Evolutionary conservation across 2,797 vertebrate species (phyloP).

Genomic region (Premnoplex brunnescens): DNA sequence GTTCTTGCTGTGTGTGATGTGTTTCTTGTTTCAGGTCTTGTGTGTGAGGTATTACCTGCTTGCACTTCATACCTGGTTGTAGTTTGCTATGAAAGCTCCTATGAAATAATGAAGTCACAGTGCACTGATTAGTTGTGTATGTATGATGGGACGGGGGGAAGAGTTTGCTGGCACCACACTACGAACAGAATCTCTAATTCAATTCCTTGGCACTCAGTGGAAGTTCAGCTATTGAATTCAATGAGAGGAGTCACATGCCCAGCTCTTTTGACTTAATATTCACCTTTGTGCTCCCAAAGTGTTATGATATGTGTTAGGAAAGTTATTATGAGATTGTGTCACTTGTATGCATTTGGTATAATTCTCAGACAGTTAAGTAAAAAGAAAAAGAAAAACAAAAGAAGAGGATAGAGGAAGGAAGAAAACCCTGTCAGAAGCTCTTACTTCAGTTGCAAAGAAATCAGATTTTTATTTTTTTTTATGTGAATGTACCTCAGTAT

Average conservation of each 20-base stretch:
- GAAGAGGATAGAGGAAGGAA: background rate
- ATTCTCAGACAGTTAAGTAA: background rate
- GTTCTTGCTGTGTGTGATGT: background rate
- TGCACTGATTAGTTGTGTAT: background rate
- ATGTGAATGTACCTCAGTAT: background rate
- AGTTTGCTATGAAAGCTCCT: background rate
- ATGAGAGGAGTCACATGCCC: fast-evolving
- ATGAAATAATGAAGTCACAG: background rate
- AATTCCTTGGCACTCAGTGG: background rate
- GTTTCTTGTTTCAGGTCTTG: background rate
- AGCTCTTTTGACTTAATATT: background rate
- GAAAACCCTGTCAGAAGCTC: background rate
- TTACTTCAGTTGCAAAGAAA: background rate
- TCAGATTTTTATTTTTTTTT: background rate
- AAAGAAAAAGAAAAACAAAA: background rate
- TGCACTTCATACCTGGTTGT: background rate
- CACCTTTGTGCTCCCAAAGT: background rate
- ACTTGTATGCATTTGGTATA: background rate
- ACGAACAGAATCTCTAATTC: background rate
- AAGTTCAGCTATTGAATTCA: background rate
- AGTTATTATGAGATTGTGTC: background rate
- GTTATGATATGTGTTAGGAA: background rate
- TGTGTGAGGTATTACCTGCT: background rate
- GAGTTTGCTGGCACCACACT: background rate
- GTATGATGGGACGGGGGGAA: background rate